Conservation (phyloP, 2,797 vertebrate genomes). For the Acipenser oxyrinchus region DNA sequence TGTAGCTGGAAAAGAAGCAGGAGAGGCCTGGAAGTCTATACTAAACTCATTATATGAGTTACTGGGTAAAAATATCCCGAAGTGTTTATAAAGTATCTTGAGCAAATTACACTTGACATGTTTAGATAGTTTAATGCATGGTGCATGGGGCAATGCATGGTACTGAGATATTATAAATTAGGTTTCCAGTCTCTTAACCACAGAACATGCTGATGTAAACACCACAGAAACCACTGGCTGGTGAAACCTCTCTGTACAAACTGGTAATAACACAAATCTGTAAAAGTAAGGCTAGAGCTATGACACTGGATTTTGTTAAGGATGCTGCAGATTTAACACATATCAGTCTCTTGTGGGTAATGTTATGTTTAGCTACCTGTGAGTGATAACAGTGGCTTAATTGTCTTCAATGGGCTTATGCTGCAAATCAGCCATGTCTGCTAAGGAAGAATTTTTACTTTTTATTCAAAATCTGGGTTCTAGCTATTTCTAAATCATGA, state of each 20-base stretch:
- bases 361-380: slow-evolving; percentile 8
- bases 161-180: too few species aligned
- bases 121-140: too few species aligned
- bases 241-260: too few species aligned
- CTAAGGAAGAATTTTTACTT: not conserved
- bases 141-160: too few species aligned
- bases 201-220: too few species aligned
- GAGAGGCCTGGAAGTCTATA: slow-evolving; percentile 86
- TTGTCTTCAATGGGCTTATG: not conserved
- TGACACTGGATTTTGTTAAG: not conserved
- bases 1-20: slow-evolving; percentile 76
- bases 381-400: not conserved
- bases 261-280: too few species aligned
- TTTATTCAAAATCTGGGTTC: not conserved
- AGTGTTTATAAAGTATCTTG: not conserved
- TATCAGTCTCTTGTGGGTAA: not conserved
- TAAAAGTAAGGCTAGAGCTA: too few species aligned
- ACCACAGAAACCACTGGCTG: too few species aligned
- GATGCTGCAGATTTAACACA: not conserved
- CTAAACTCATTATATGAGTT: slow-evolving; percentile 90
- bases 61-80: slow-evolving; percentile 65
- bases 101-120: not conserved
- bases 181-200: too few species aligned
- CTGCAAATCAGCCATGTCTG: not conserved
- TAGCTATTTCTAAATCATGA: not conserved